These are phyloP conservation scores for Actinernus sp. DNA, from an alignment of 92 coral and sea anemone species.

Conservation along the genomic window DNA sequence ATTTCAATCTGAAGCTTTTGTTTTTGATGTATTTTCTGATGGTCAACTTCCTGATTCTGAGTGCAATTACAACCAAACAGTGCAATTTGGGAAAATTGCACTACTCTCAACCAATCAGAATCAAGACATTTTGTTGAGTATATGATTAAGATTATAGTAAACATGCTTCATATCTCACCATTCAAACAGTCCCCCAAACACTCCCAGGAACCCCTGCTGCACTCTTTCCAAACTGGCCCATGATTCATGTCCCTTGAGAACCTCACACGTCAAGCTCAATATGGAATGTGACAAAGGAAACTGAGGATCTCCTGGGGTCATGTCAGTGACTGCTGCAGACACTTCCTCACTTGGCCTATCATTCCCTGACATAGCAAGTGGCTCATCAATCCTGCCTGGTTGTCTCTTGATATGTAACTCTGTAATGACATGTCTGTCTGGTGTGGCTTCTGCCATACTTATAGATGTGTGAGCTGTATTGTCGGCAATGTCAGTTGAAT, in stretches of 20 bases:
- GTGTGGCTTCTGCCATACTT: not conserved
- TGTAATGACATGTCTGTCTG: not conserved
- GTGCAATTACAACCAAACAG: too few species aligned
- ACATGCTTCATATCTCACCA: too few species aligned
- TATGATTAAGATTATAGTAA: too few species aligned
- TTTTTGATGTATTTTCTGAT: too few species aligned
- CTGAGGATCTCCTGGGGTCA: slow-evolving; percentile 49
- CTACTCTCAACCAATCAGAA: too few species aligned
- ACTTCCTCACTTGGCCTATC: slow-evolving; percentile 47
- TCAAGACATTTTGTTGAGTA: too few species aligned
- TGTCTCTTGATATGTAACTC: not conserved
- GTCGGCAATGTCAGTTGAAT: not conserved
- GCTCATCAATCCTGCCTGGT: slow-evolving; percentile 14
- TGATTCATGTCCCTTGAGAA: slow-evolving; percentile 74
- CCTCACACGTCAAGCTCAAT: slow-evolving; percentile 77
- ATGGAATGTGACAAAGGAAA: slow-evolving; percentile 81
- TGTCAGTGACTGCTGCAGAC: slow-evolving; percentile 8
- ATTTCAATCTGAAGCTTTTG: too few species aligned
- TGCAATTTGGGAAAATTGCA: too few species aligned
- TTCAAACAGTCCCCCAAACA: slow-evolving; percentile 88
- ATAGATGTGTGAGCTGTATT: not conserved
- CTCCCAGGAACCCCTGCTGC: slow-evolving; percentile 76
- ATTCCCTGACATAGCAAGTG: slow-evolving; percentile 28
- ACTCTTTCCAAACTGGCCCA: slow-evolving; percentile 93
- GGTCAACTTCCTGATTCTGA: too few species aligned